phyloP scores from a whole-genome alignment of 2,888 invertebrate genomes.

The Conops quadrifasciatus region DNA sequence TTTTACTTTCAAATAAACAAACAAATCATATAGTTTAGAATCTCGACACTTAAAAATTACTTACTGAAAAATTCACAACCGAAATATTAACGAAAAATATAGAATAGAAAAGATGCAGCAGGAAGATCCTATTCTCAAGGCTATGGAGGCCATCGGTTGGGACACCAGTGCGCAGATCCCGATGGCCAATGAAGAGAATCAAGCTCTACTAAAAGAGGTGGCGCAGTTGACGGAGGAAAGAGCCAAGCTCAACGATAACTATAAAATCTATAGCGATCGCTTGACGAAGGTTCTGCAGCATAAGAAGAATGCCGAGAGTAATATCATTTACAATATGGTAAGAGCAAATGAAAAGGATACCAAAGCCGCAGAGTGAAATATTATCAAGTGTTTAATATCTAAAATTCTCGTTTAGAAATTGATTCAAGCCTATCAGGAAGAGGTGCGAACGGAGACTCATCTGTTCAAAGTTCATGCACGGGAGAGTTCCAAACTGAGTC shows the following conservation, averaged over 20 bases:
- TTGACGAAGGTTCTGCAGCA: constrained; percentile 66
- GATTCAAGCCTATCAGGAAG: constrained; percentile 74
- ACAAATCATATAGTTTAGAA: constrained; percentile 14
- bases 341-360: constrained; percentile 29
- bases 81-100: constrained; percentile 31
- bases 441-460: constrained; percentile 75
- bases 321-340: constrained; percentile 70
- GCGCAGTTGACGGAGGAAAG: constrained; percentile 66
- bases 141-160: constrained; percentile 60
- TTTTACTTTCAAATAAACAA: neutral
- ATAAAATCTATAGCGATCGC: constrained; percentile 66
- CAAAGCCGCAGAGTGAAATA: neutral
- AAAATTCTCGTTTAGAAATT: constrained; percentile 66
- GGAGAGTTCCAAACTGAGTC: constrained; percentile 61
- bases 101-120: constrained; percentile 30
- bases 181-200: constrained; percentile 79
- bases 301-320: constrained; percentile 67
- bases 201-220: constrained; percentile 63
- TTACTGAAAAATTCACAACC: neutral
- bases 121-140: constrained; percentile 52
- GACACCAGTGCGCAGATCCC: constrained; percentile 78
- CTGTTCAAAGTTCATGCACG: constrained; percentile 59
- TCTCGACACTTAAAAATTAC: neutral
- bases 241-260: constrained; percentile 63
- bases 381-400: neutral